Percentiles rank a stretch among this genome's conserved stretches.
Evolutionary conservation across 30 jellyfish, hydroid and myxozoan species (phyloP).

Genomic region (Hydractinia echinata): DNA sequence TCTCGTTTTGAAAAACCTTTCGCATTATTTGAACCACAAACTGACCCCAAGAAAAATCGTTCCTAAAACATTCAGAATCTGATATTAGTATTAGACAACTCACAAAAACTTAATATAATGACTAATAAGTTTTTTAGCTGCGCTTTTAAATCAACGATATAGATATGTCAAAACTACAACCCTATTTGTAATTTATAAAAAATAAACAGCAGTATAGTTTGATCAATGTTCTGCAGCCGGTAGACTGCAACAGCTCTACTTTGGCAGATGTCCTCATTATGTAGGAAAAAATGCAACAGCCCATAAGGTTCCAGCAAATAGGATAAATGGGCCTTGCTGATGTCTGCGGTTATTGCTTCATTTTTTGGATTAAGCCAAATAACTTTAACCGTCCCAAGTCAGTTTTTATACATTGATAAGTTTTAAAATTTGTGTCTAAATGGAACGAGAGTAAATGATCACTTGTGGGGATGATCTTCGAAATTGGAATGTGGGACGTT

Average conservation of each 20-base stretch:
- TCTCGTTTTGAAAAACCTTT: not conserved
- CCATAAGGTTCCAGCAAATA: too few species aligned
- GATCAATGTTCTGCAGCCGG: too few species aligned
- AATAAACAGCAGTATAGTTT: too few species aligned
- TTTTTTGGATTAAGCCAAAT: not conserved
- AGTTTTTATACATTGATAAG: not conserved
- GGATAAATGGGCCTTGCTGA: too few species aligned
- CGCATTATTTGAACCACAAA: constrained; percentile 21
- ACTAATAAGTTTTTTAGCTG: not conserved
- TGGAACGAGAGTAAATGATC: not conserved
- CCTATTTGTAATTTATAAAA: too few species aligned
- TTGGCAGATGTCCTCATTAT: too few species aligned
- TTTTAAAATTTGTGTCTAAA: not conserved
- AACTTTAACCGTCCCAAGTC: not conserved
- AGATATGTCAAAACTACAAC: too few species aligned
- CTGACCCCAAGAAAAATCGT: constrained; percentile 38
- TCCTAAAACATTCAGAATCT: constrained; percentile 37
- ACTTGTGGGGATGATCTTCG: not conserved
- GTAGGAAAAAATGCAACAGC: too few species aligned
- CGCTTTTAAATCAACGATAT: not conserved
- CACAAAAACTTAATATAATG: not conserved
- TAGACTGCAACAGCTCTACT: too few species aligned
- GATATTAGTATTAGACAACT: not conserved
- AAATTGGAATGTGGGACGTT: too few species aligned
- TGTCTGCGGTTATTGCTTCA: too few species aligned